Evolutionary conservation across 2,888 invertebrate genomes (phyloP).

Genomic region (Nemurella pictetii): DNA sequence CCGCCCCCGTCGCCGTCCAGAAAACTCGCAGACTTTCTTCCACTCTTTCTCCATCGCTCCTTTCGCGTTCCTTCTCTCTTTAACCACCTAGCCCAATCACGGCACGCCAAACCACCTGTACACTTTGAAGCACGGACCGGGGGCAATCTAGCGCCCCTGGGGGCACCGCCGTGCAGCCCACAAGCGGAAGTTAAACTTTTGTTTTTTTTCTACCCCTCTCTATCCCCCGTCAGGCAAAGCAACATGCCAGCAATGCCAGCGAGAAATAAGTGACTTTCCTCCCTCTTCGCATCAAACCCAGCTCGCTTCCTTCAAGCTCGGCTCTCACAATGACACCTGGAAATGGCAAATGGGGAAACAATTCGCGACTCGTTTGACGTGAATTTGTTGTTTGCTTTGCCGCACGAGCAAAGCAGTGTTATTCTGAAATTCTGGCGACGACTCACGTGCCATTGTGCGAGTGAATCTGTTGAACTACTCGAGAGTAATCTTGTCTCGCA

Average conservation of each 20-base stretch:
- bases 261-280: neutral
- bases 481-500: neutral
- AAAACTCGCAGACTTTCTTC: neutral
- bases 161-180: neutral
- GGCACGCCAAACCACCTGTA: slow-evolving; percentile 17
- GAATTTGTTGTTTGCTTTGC: neutral
- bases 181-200: neutral
- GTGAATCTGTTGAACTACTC: neutral
- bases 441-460: neutral
- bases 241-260: neutral
- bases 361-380: neutral
- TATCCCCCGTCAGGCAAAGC: neutral
- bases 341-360: neutral
- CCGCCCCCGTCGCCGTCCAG: too few relatives aligned
- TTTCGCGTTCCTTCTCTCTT: neutral
- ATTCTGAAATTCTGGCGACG: neutral
- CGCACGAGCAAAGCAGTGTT: neutral
- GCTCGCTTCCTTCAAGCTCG: neutral
- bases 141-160: neutral
- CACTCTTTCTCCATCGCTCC: neutral
- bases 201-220: too few relatives aligned
- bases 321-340: neutral
- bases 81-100: neutral
- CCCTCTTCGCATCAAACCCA: neutral
- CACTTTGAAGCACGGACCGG: neutral